Conservation (phyloP, 2,113 vertebrate species). For the Pungitius pungitius region DNA sequence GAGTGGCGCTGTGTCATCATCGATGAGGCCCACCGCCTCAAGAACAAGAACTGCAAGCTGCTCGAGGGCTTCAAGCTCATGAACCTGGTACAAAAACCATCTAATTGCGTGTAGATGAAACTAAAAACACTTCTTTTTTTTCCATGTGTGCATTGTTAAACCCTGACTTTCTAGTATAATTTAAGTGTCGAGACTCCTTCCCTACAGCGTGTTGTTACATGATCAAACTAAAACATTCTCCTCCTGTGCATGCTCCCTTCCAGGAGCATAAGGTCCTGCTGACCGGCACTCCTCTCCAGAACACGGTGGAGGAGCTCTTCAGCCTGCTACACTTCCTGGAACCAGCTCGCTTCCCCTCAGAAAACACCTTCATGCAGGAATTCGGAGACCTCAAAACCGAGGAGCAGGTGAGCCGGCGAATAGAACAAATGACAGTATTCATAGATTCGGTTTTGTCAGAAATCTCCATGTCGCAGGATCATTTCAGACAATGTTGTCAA, state of each 20-base stretch:
- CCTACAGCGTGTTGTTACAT: no score
- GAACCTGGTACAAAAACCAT: slow-evolving; percentile 85
- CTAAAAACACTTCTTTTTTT: not conserved
- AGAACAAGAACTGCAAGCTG: slow-evolving; percentile 99
- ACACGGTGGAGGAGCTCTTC: slow-evolving; percentile 97
- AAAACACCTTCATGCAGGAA: slow-evolving; percentile 97
- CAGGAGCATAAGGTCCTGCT: slow-evolving; percentile 97
- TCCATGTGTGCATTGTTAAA: not conserved
- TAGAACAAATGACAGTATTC: no score
- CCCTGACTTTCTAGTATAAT: not conserved
- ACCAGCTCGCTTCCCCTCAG: slow-evolving; percentile 91
- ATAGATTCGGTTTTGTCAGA: not conserved
- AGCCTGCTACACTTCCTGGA: slow-evolving; percentile 98
- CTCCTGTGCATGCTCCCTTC: not conserved
- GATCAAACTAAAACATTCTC: not conserved
- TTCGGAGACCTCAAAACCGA: slow-evolving; percentile 98
- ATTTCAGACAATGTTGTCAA: not conserved
- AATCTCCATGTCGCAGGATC: not conserved
- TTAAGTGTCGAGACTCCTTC: not conserved
- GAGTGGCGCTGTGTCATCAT: slow-evolving; percentile 98
- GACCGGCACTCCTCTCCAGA: slow-evolving; percentile 97
- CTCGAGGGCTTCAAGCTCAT: slow-evolving; percentile 97
- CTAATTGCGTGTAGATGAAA: not conserved
- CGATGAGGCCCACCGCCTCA: slow-evolving; percentile 97
- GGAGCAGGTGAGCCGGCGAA: slow-evolving; percentile 84